Evolutionary conservation across 1,140 invertebrate genomes (phyloP), one percentile per base, ranked within the genome.

Genomic region (Trypoxylus dichotomus): DNA sequence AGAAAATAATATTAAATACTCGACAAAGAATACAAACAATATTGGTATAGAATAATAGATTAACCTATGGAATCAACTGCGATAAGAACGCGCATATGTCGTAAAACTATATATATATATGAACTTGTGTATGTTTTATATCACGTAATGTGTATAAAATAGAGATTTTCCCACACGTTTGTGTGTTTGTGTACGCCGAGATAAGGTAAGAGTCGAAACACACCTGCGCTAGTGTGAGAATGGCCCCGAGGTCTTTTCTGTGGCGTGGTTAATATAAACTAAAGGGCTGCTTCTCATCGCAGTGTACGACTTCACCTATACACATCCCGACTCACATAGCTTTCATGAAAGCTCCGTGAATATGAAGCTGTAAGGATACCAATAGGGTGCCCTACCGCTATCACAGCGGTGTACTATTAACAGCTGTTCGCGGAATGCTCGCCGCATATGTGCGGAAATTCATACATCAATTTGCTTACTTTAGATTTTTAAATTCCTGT

Each of bases 41-140:
- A 47, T 47, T 15, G 3, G 37, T 41, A 6, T 41, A 15, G n/a
- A 8, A 13, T 47, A 13, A 32, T 7, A 32, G 29, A 32, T 32
- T 32, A 32, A 32, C 29, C 29, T 37, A 37, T 37, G 32, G 32
- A 37, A 37, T 5, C 5, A 37, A 37, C 32, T 68, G 15, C 60
- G 60, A 68, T 68, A 68, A 68, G 60, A 68, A 68, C 27, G 60
- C 47, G 47, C 27, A 24, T 24, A 24, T 68, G 60, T 68, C 60
- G 24, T 68, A 68, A 68, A 68, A 68, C 60, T 68, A 68, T 68
- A n/a, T n/a, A n/a, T n/a, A n/a, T n/a, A n/a, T n/a, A 68, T 68
- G 7, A 29, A 68, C 19, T 37, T 24, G 60, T 68, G 60, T 68
- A 68, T 68, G 60, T 27, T 68, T 68, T 68, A 68, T 68, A 68